Evolutionary conservation across 2,888 invertebrate species (phyloP), one percentile per base, ranked within the genome.

Genomic region (Trichopria drosophilae): DNA sequence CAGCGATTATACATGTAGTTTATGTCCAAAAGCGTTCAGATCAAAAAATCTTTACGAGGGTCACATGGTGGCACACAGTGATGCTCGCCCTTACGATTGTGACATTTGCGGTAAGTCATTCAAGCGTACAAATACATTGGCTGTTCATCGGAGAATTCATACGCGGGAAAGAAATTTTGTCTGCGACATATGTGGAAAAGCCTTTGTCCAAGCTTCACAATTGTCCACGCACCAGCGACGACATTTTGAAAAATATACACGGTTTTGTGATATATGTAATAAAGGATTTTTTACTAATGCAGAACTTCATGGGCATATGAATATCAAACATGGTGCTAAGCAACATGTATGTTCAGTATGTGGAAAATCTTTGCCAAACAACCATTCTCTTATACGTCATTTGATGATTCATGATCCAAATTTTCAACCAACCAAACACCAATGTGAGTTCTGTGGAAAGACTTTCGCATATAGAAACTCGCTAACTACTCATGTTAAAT

Each of bases 31-130:
- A 24, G 50, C 58, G 18, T 73, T 72, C 42, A 56, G 59, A 26
- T 58, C 65, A 20, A 72, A 67, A 43, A 67, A 66, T 35, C 57
- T 70, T 0, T 69, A 64, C 55, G 71, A 70, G 4, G 67, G 69
- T 4, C 64, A 64, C 45, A 56, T 59, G 32, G 55, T 57, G 18
- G 60, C 58, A 6, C 64, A 64, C 43, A 39, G 42, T 4, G 63
- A 58, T 6, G 54, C 51, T 12, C 59, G 51, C 46, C 47, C 22
- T 51, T 81, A 80, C 52, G 78, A 79, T 0, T 80, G 80, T 60
- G 72, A 69, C 13, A 59, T 68, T 23, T 73, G 72, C 43, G 57
- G 58, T 4, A 73, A 73, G 26, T 58, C 60, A 0, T 73, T 73
- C 58, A 73, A 73, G 18, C 63, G 72, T 3, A 68, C 62, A 2